Base-by-base conservation (phyloP, 1,140 invertebrate species). In the Neoseiulus cucumeris region DNA sequence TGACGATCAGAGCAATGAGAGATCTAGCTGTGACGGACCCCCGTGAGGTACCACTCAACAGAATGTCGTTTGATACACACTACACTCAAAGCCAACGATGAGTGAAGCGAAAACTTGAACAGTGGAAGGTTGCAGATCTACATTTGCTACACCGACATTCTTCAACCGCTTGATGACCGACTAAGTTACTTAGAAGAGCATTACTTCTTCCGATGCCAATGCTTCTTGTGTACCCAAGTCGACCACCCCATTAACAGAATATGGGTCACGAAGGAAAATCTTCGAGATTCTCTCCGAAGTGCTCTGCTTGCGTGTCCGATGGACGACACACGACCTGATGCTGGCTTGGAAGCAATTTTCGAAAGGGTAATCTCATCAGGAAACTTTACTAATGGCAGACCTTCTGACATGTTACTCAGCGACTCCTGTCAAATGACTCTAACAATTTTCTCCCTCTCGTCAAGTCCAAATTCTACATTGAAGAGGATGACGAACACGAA, bases 111-210 rank as follows among this genome's bases (percentile, higher is more conserved):
- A 39, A 39, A 39, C 33, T 39, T 39, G 4, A 39, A 6, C 9
- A 6, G 4, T 39, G 33, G 33, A 9, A 39, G 2, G 17, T 25
- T n/a, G 25, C 22, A 59, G 51, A 59, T 59, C 2, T 25, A 59
- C 51, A 59, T 59, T 59, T 59, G 51, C 51, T 59, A 59, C 51
- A 59, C 33, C 12, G 51, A 59, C 33, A 59, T 59, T 25, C 51
- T 59, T 20, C 51, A 59, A 33, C 25, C 51, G 12, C 51, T 59
- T 25, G 51, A 59, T 20, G 51, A 59, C 22, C 51, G 51, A 59
- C 17, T 29, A 20, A 17, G 25, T 6, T 59, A 18, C 22, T 20
- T 59, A 6, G 22, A 59, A 59, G 51, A 59, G 51, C 51, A 59
- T 9, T 59, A 59, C 9, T 59, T 59, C 22, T 59, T 59, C 22